phyloP scores from a whole-genome alignment of 1,140 invertebrate genomes.

The Drosophila quadrilineata region DNA sequence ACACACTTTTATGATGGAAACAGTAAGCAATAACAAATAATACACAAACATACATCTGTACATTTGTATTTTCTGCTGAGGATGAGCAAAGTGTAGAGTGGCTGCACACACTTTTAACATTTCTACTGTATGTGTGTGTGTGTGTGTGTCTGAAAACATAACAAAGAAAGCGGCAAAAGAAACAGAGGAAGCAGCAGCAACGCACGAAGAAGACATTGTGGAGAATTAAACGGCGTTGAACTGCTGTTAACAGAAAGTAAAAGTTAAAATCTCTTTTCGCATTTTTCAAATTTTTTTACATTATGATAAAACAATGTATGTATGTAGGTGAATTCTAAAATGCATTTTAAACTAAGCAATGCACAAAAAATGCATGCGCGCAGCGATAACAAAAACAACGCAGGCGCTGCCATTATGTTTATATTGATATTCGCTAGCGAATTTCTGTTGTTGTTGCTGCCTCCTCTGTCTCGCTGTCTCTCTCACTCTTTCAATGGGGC shows the following conservation, averaged over 20 bases:
- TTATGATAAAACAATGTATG: too few relatives aligned
- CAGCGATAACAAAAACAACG: neutral
- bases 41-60: neutral
- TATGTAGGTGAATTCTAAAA: too few relatives aligned
- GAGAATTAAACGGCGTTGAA: slow-evolving; percentile 28
- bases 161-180: slow-evolving; percentile 33
- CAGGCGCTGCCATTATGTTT: too few relatives aligned
- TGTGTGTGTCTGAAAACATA: slow-evolving; percentile 6
- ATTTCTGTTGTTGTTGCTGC: slow-evolving; percentile 11
- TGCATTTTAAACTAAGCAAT: neutral
- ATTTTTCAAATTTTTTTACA: too few relatives aligned
- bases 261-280: slow-evolving; percentile 69
- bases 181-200: slow-evolving; percentile 22
- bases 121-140: neutral
- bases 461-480: neutral
- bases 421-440: slow-evolving; percentile 6
- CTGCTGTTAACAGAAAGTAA: slow-evolving; percentile 53
- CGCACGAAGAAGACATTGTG: slow-evolving; percentile 33
- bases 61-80: neutral
- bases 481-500: neutral
- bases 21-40: slow-evolving; percentile 9
- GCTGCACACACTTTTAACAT: neutral
- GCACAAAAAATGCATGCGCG: slow-evolving; percentile 10
- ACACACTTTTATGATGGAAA: slow-evolving; percentile 25
- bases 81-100: neutral